Conservation (phyloP, 2,888 invertebrate species). For the Norana najaformis region DNA sequence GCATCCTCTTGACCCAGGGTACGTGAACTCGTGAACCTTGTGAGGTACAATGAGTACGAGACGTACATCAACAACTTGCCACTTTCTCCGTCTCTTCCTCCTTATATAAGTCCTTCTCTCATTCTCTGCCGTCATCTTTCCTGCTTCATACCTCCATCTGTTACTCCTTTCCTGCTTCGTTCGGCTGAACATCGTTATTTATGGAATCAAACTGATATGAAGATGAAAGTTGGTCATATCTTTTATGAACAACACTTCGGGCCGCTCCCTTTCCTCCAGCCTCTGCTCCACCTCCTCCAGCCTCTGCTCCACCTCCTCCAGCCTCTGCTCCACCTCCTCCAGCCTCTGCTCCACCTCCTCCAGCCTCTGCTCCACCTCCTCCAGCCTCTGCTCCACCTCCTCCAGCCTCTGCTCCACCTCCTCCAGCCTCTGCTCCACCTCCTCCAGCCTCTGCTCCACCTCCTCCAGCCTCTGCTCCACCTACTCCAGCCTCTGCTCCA, state of each 20-base stretch:
- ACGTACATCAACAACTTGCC: not conserved
- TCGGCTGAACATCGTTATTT: conserved; percentile 13
- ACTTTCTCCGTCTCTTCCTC: not conserved
- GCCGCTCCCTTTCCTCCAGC: not conserved
- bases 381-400: not conserved
- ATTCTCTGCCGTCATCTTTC: not conserved
- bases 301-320: not conserved
- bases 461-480: not conserved
- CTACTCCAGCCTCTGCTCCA: not conserved
- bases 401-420: not conserved
- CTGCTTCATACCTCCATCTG: not conserved
- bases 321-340: too few relatives aligned
- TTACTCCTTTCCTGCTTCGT: not conserved
- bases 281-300: not conserved
- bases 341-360: too few relatives aligned
- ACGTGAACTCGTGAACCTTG: not conserved
- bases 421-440: too few relatives aligned
- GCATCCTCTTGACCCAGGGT: too few relatives aligned
- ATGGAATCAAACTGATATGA: not conserved
- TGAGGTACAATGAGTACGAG: not conserved
- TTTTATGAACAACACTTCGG: not conserved
- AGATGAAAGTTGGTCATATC: not conserved
- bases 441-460: not conserved
- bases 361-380: too few relatives aligned
- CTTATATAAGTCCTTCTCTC: not conserved